phyloP scores from a whole-genome alignment of 1,140 invertebrate species.

The Hypsibius dujardini region DNA sequence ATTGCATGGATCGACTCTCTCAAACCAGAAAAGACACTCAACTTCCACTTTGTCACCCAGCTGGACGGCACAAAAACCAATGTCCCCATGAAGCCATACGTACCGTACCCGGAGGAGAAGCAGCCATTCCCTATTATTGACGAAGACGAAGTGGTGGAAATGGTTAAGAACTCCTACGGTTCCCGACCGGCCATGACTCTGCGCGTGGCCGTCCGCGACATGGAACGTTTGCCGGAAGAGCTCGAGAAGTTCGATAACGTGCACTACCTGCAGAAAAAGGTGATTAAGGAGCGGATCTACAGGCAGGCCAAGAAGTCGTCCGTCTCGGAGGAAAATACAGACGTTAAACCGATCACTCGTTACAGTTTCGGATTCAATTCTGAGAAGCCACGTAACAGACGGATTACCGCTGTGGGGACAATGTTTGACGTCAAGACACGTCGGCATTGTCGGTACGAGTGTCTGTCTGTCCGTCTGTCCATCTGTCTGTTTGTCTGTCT shows the following conservation, averaged over 20 bases:
- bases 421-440: neutral
- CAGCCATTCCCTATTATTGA: neutral
- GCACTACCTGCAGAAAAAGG: neutral
- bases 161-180: constrained; percentile 11
- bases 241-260: constrained; percentile 11
- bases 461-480: no score
- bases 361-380: constrained; percentile 5
- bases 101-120: neutral
- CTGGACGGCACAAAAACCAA: neutral
- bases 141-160: constrained; percentile 8
- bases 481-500: no score
- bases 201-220: neutral
- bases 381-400: neutral
- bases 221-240: neutral
- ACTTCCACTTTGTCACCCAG: neutral
- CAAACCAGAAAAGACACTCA: neutral
- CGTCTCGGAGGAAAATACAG: neutral
- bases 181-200: neutral
- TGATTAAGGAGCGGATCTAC: neutral
- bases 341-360: neutral
- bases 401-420: neutral
- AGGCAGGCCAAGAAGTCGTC: neutral
- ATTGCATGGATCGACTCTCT: constrained; percentile 8
- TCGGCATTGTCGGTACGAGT: neutral
- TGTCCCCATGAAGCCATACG: neutral